phyloP scores from a whole-genome alignment of 2,113 vertebrate species.

The Aythya baeri region DNA sequence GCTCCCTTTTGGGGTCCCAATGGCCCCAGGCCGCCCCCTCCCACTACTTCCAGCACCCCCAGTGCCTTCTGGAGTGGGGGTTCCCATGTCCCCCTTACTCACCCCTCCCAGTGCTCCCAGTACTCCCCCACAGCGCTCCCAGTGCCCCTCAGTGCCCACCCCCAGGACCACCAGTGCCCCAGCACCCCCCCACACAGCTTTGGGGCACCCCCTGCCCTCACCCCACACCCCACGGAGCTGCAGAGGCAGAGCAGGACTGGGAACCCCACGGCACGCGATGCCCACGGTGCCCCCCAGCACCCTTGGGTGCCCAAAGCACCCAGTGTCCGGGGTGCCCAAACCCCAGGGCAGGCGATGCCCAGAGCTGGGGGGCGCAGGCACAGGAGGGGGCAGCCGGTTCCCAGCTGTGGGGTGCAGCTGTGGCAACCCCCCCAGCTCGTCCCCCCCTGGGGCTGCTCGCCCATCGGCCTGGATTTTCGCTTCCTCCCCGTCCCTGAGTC shows the following conservation, averaged over 20 bases:
- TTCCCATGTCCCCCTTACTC: no score
- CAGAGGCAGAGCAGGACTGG: background rate
- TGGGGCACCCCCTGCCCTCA: no score
- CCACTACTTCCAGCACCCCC: background rate
- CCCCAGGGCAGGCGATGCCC: no score
- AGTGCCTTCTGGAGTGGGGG: background rate
- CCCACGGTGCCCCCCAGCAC: background rate
- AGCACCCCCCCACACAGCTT: background rate
- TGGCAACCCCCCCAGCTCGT: background rate
- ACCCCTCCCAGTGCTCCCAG: background rate
- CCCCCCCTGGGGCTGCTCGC: no score
- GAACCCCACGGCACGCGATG: background rate
- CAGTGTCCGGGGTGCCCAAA: background rate
- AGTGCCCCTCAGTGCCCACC: background rate
- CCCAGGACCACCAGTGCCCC: background rate
- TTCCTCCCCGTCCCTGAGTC: background rate
- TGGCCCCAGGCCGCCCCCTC: no score
- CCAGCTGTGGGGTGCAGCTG: background rate
- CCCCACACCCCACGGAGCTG: no score
- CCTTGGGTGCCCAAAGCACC: no score
- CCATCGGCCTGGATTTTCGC: background rate
- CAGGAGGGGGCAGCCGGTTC: background rate
- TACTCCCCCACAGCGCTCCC: background rate
- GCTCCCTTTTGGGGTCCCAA: background rate
- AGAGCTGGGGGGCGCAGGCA: background rate